phyloP scores from a whole-genome alignment of 2,797 vertebrate species.

The Etheostoma nigrum region DNA sequence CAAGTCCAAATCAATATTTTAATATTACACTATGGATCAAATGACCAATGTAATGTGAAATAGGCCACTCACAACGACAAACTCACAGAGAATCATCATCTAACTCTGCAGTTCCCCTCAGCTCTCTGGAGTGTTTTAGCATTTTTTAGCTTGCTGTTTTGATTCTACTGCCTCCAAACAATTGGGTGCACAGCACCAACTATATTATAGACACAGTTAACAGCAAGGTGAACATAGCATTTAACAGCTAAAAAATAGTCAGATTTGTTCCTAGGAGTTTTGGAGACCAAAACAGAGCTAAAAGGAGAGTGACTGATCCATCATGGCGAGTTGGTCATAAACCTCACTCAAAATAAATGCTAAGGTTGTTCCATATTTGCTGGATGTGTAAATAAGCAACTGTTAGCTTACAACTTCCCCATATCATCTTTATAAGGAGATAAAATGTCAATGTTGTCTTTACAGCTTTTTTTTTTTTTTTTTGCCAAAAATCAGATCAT shows the following conservation, averaged over 20 bases:
- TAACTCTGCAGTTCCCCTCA: neutral
- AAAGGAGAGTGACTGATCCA: neutral
- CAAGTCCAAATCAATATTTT: constrained; percentile 5
- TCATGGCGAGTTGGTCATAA: neutral
- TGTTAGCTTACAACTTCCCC: neutral
- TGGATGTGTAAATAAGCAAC: neutral
- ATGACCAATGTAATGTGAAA: neutral
- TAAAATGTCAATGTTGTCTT: neutral
- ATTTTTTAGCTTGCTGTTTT: constrained; percentile 2
- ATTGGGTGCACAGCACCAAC: neutral
- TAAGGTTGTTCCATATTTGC: neutral
- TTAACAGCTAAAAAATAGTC: neutral
- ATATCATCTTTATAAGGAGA: neutral
- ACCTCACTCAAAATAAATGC: neutral
- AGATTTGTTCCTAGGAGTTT: neutral
- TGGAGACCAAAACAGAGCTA: constrained; percentile 8
- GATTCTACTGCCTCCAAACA: neutral
- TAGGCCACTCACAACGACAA: neutral
- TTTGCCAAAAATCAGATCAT: neutral
- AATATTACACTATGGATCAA: neutral
- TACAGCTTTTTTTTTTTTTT: neutral
- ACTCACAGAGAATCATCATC: neutral
- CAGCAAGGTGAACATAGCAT: neutral
- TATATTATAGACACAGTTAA: neutral
- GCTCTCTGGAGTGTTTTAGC: neutral